Base-by-base conservation (phyloP, 2,888 invertebrate species). In the Ditylenchus weischeri region DNA sequence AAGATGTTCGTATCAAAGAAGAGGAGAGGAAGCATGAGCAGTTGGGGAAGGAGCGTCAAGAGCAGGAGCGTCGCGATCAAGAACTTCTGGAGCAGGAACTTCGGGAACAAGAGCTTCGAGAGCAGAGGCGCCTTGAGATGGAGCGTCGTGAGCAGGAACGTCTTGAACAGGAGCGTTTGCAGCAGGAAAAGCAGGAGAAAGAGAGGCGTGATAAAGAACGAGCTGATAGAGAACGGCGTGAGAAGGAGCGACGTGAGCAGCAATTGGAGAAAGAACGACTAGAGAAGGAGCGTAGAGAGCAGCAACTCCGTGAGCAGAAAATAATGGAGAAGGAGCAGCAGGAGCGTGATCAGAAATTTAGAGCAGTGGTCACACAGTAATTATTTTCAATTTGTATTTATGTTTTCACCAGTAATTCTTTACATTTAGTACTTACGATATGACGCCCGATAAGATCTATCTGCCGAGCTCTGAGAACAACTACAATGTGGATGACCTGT, bases 401-500 rank as follows among this genome's bases (percentile, higher is more conserved):
- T 62, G 35, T 48, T 58, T 3, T 4, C 19, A 8, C 5, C 6
- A 19, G 10, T 47, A 36, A 49, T 8, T 36, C 19, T 13, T 48
- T 8, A 21, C 60, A 48, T 48, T 7, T n/a, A 59, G 43, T 11
- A 29, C 19, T 21, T 62, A 62, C 47, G 50, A 57, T 23, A 43
- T 71, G 36, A 59, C 69, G 10, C 57, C 57, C 29, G 60, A 36
- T 18, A 70, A 67, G 49, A 64, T 74, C 0, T 75, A 66, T 48
- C 23, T 70, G 13, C 71, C 75, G 2, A 62, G 68, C 23, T 75
- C 76, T 13, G 73, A 71, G 51, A 66, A 74, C n/a, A 72, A 78
- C 49, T 78, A 78, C 59, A 81, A 84, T 71, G 83, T 85, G 13
- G 76, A 79, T 38, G 84, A 84, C 69, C 76, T 85, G 21, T 76